Evolutionary conservation across 1,140 invertebrate species (phyloP), one percentile per base, ranked within the genome.

Genomic region (Drosophila murphyi): DNA sequence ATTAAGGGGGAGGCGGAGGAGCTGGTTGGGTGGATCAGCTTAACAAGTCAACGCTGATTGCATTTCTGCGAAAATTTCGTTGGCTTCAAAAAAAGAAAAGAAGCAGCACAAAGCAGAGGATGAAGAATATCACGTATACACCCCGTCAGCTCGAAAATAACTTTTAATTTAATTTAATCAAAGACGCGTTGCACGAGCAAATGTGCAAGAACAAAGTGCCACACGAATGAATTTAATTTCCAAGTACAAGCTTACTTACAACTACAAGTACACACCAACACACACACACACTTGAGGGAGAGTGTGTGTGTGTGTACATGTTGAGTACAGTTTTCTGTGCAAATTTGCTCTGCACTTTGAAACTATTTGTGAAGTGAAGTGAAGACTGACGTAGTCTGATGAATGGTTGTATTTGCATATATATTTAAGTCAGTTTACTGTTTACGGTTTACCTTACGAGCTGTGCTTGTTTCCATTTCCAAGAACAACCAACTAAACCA

Each of bases 121-220:
- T 32, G 5, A 5, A 20, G 35, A 10, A 45, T 35, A 62, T 29
- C 10, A 50, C 28, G 70, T 59, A 67, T 57, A 72, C 63, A 55
- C 63, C 56, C 43, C 51, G 63, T 8, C 54, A 37, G 51, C 35
- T 41, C 10, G 48, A 57, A 65, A 72, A 77, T 81, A 86, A 86
- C 82, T 78, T 71, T 81, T 86, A 73, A 85, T 85, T 20, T 85
- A 85, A 81, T 85, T 74, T 81, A 85, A 85, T 85, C 78, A 86
- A 83, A 83, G 82, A 70, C 63, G 20, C 20, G 20, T 65, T 55
- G 41, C 59, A 50, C 62, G 47, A 62, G 56, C 56, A 64, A 76
- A 62, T 31, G 35, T 65, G 39, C 29, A 35, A 50, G 52, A 64
- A 50, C 61, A 55, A 63, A 67, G 20, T 69, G 56, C 31, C 8